These are phyloP conservation scores for Scaptomyza polygonia DNA, from an alignment of 2,888 invertebrate species.

Conservation along the genomic window DNA sequence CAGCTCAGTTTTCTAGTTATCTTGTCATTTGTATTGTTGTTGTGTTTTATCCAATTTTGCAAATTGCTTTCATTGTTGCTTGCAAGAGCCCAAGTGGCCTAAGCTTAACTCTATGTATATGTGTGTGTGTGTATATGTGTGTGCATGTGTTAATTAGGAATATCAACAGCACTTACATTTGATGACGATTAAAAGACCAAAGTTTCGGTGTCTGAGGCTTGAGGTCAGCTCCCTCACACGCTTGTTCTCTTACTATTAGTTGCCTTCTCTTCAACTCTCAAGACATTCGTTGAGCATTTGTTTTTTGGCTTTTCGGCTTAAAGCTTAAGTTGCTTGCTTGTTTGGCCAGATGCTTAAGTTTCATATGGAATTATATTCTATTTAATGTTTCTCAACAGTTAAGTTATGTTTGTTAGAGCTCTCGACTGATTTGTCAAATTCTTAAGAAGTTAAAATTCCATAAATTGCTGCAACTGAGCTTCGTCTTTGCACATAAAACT, in stretches of 20 bases:
- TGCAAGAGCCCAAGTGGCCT: conserved; percentile 38
- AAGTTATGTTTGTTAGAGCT: neutral
- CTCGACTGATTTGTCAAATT: too few relatives aligned
- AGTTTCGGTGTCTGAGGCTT: conserved; percentile 41
- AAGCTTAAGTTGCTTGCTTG: conserved; percentile 1
- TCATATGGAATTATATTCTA: neutral
- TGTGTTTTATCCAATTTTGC: conserved; percentile 64
- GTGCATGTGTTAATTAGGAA: conserved; percentile 71
- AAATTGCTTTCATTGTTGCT: conserved; percentile 59
- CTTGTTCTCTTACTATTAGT: conserved; percentile 8
- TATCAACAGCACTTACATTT: conserved; percentile 72
- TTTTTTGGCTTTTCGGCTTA: conserved; percentile 32
- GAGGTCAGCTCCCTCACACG: conserved; percentile 9
- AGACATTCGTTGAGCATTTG: conserved; percentile 44
- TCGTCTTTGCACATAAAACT: too few relatives aligned
- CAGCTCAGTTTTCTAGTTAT: conserved; percentile 10
- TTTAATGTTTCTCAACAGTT: neutral
- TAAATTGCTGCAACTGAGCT: too few relatives aligned
- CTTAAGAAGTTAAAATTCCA: neutral
- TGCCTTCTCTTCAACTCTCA: conserved; percentile 48
- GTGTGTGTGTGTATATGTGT: conserved; percentile 23
- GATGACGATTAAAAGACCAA: conserved; percentile 64
- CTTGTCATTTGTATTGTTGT: conserved; percentile 49
- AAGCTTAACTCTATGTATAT: conserved; percentile 13
- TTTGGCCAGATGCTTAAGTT: conserved; percentile 19